phyloP scores from a whole-genome alignment of 2,797 vertebrate species.

The Enteromius paludinosus region DNA sequence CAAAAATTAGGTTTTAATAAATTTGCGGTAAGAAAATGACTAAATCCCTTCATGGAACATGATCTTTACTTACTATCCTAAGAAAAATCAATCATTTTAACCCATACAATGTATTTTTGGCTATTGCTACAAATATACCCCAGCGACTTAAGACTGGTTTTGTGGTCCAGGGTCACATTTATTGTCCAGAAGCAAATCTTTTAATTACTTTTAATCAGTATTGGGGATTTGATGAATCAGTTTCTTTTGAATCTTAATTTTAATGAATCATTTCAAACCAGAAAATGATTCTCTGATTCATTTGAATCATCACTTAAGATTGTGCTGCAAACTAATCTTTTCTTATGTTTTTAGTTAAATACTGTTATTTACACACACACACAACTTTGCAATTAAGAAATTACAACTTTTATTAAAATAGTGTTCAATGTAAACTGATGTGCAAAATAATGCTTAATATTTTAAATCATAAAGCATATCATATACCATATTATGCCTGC shows the following conservation, averaged over 20 bases:
- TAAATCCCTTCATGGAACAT: no score
- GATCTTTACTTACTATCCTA: no score
- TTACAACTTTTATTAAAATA: not conserved
- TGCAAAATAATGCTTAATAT: not conserved
- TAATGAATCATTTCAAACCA: not conserved
- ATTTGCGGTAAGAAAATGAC: no score
- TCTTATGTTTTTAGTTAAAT: not conserved
- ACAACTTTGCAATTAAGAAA: not conserved
- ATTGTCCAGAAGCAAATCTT: not conserved
- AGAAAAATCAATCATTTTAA: no score
- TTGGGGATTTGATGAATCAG: not conserved
- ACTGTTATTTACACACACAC: not conserved
- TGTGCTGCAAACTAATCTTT: not conserved
- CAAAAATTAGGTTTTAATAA: no score
- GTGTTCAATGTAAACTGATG: not conserved
- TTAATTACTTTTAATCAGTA: not conserved
- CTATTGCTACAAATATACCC: no score
- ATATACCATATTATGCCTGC: slow-evolving; percentile 12
- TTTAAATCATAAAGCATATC: slow-evolving; percentile 3
- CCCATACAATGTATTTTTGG: no score
- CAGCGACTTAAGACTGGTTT: no score
- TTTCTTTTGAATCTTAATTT: not conserved
- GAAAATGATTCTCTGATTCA: not conserved
- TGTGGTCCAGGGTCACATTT: no score
- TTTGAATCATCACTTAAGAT: not conserved